phyloP scores from a whole-genome alignment of 2,797 vertebrate species.

The Periparus ater region DNA sequence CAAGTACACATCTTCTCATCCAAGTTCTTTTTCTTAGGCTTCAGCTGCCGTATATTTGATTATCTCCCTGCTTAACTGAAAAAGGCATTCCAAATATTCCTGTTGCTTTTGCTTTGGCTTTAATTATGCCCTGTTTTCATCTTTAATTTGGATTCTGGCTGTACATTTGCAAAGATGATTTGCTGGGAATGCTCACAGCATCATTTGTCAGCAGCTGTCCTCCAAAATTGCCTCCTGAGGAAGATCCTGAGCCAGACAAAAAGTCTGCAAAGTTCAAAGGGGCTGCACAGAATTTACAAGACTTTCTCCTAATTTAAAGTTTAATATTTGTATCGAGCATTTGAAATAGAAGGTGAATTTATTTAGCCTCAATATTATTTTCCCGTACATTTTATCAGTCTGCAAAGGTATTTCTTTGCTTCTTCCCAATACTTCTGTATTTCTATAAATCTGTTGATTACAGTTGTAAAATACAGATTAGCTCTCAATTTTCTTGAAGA shows the following conservation, averaged over 20 bases:
- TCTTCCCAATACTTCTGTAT: neutral
- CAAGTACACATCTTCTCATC: neutral
- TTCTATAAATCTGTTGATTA: neutral
- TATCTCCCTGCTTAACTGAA: neutral
- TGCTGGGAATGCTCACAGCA: neutral
- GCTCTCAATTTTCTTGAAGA: constrained; percentile 6
- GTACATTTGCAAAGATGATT: neutral
- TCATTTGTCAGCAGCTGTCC: neutral
- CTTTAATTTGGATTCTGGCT: neutral
- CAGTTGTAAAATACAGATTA: constrained; percentile 26
- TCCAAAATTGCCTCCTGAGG: neutral
- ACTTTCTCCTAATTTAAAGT: neutral
- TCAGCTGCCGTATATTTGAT: neutral
- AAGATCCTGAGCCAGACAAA: neutral
- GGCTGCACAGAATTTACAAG: neutral
- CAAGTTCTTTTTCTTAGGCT: neutral
- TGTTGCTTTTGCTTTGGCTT: neutral
- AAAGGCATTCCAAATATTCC: neutral
- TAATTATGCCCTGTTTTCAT: neutral
- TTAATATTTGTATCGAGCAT: neutral
- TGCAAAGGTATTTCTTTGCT: neutral
- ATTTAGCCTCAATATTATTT: neutral
- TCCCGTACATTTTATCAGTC: neutral
- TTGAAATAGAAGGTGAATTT: neutral
- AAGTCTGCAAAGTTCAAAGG: neutral